Conservation (phyloP, 1,140 invertebrate genomes). For the Drosophila truncata region DNA sequence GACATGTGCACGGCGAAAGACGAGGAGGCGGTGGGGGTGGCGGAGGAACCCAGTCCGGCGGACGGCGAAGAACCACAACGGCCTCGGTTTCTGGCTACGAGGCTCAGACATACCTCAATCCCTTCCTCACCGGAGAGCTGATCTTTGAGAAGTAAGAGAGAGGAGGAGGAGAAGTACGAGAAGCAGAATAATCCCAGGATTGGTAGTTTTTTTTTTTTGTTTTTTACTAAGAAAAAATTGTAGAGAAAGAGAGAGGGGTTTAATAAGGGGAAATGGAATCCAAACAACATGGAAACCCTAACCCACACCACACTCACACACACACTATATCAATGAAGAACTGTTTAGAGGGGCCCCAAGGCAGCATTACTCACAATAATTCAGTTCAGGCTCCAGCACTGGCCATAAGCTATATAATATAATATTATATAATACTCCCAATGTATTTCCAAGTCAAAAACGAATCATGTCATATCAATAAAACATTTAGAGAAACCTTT, state of each 20-base stretch:
- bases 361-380: conserved; percentile 26
- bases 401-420: conserved; percentile 7
- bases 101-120: conserved; percentile 81
- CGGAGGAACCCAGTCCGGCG: conserved; percentile 38
- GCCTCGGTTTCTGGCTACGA: conserved; percentile 77
- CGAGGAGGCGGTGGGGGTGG: conserved; percentile 37
- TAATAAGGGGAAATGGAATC: neutral
- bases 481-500: neutral
- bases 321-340: conserved; percentile 31
- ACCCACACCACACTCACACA: conserved; percentile 8
- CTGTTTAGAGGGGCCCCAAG: conserved; percentile 20
- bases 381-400: conserved; percentile 19
- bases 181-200: neutral
- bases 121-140: conserved; percentile 79
- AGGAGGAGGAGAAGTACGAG: too few species aligned
- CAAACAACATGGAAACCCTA: conserved; percentile 1
- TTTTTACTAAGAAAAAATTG: conserved; percentile 12
- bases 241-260: neutral
- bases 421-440: too few species aligned
- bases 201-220: conserved; percentile 14
- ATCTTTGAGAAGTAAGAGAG: conserved; percentile 80
- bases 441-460: neutral
- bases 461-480: conserved; percentile 9
- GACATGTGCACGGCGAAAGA: conserved; percentile 65
- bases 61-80: conserved; percentile 68